These are phyloP conservation scores for Cynopterus sphinx DNA, from an alignment of 2,797 vertebrate species.

Conservation along the genomic window DNA sequence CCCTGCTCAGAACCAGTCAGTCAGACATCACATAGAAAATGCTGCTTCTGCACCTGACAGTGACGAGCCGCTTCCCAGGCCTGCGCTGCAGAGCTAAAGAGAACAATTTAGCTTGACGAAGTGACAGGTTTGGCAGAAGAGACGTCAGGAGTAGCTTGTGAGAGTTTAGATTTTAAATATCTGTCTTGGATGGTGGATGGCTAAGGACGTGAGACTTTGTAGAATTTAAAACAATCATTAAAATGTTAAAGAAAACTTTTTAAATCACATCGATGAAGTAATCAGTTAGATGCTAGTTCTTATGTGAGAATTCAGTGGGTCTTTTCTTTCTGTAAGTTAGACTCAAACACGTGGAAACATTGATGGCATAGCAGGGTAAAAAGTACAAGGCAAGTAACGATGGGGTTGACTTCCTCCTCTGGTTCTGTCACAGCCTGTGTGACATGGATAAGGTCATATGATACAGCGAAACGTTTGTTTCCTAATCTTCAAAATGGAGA, in stretches of 20 bases:
- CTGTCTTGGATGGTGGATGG: neutral
- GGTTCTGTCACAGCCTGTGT: conserved; percentile 16
- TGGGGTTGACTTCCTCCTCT: neutral
- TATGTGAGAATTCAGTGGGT: neutral
- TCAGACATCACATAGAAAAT: neutral
- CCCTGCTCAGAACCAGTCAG: neutral
- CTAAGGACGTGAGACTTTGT: neutral
- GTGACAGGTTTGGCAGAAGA: neutral
- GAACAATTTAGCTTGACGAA: neutral
- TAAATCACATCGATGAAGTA: neutral
- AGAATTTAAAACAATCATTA: neutral
- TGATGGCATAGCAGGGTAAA: neutral
- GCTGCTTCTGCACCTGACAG: neutral
- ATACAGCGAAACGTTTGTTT: neutral
- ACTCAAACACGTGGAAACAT: neutral
- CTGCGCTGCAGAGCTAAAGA: neutral
- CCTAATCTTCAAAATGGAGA: neutral
- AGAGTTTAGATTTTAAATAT: neutral
- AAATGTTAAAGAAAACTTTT: neutral
- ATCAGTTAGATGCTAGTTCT: neutral
- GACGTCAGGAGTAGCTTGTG: neutral
- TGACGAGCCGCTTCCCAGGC: neutral
- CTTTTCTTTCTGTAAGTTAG: neutral
- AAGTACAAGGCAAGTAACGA: neutral
- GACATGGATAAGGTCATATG: neutral